A percentile compares a stretch with the other conserved stretches of the same genome.
phyloP scores from a whole-genome alignment of 2,888 invertebrate genomes.

The Chelonus formosanus region DNA sequence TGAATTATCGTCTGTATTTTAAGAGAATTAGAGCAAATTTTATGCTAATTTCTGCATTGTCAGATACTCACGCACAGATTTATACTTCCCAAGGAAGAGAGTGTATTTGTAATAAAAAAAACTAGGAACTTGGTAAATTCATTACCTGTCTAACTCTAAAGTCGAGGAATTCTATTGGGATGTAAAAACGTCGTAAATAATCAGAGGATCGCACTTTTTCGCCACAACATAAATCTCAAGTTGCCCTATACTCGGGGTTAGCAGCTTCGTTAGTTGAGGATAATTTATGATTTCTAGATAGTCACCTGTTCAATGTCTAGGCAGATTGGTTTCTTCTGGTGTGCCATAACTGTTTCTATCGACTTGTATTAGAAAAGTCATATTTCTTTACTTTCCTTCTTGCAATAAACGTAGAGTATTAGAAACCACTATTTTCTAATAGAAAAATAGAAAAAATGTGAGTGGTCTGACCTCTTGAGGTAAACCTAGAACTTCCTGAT shows the following conservation, averaged over 20 bases:
- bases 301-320: slow-evolving; percentile 35
- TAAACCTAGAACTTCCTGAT: no score
- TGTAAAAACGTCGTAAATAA: slow-evolving; percentile 49
- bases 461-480: no score
- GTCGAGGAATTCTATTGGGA: slow-evolving; percentile 24
- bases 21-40: slow-evolving; percentile 21
- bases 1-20: neutral
- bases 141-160: slow-evolving; percentile 24
- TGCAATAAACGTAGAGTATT: no score
- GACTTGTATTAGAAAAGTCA: no score
- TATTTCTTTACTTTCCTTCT: no score
- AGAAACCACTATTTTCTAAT: no score
- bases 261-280: slow-evolving; percentile 55
- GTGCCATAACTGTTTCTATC: no score
- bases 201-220: slow-evolving; percentile 46
- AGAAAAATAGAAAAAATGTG: no score
- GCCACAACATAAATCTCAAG: slow-evolving; percentile 51
- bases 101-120: neutral
- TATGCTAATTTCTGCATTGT: no score
- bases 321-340: slow-evolving; percentile 18
- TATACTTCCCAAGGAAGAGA: neutral
- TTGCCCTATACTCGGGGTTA: slow-evolving; percentile 37
- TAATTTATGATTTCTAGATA: slow-evolving; percentile 52
- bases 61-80: neutral
- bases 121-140: slow-evolving; percentile 15